phyloP scores from a whole-genome alignment of 2,113 vertebrate genomes.

The Serinus canaria region DNA sequence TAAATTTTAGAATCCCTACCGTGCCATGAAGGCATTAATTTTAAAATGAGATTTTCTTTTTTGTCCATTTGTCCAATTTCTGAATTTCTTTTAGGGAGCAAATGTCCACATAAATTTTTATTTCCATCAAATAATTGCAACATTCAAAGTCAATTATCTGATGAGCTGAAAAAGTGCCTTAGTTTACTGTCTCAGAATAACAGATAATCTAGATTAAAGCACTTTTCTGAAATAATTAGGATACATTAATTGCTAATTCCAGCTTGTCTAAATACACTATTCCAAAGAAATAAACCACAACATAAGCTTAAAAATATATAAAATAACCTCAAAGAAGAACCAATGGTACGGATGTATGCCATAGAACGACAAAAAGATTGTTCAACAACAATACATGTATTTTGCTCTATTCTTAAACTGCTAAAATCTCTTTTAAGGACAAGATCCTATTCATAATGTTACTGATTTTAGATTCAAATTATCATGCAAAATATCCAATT shows the following conservation, averaged over 20 bases:
- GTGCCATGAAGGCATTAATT: not conserved
- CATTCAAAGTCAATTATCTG: not conserved
- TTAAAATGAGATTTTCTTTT: not conserved
- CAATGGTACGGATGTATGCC: not conserved
- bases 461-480: not conserved
- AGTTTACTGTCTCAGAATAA: not conserved
- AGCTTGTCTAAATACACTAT: not conserved
- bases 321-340: not conserved
- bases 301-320: not conserved
- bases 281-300: not conserved
- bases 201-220: not conserved
- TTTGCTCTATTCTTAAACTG: not conserved
- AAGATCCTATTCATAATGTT: not conserved
- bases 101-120: not conserved
- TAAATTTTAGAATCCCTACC: not conserved
- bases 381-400: not conserved
- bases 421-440: not conserved
- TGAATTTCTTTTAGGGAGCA: not conserved
- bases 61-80: not conserved
- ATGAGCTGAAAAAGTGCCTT: not conserved
- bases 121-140: not conserved
- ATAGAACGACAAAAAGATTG: not conserved
- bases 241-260: not conserved
- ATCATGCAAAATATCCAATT: not conserved
- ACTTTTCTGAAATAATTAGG: not conserved